A percentile compares a stretch with the other conserved stretches of the same genome.
These are phyloP conservation scores for Caerostris darwini DNA, from an alignment of 1,140 invertebrate species.

Conservation along the genomic window DNA sequence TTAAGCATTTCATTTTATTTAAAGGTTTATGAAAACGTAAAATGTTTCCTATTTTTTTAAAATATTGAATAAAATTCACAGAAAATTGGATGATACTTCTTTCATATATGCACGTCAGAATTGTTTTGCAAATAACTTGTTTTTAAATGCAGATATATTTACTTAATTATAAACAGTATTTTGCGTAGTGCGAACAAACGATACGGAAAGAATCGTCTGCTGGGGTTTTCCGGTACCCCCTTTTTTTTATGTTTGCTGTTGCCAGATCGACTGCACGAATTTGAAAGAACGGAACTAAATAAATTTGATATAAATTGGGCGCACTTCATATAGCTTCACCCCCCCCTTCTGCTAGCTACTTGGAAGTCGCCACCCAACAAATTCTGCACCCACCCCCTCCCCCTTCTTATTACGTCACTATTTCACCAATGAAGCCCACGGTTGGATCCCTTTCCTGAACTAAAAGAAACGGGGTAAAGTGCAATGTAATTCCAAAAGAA, in stretches of 20 bases:
- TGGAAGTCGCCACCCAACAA: neutral
- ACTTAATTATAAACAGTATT: no score
- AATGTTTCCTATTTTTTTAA: no score
- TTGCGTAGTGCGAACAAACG: no score
- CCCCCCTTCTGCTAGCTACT: neutral
- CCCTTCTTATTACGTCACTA: neutral
- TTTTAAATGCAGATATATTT: no score
- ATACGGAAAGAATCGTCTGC: constrained; percentile 49
- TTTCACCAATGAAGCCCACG: neutral
- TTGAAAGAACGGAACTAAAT: constrained; percentile 42
- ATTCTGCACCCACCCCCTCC: neutral
- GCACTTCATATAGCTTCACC: neutral
- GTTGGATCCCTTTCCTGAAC: neutral
- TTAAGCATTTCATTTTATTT: no score
- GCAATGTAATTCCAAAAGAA: neutral
- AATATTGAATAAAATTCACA: no score
- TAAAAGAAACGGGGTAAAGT: neutral
- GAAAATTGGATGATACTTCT: no score
- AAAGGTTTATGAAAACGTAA: no score
- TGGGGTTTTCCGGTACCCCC: neutral
- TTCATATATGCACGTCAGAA: no score
- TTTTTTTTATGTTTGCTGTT: neutral
- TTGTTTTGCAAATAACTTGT: no score
- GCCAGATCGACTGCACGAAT: neutral
- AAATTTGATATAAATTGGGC: constrained; percentile 31